Evolutionary conservation across 2,797 vertebrate genomes (phyloP).

Genomic region (Tympanoctomys barrerae): DNA sequence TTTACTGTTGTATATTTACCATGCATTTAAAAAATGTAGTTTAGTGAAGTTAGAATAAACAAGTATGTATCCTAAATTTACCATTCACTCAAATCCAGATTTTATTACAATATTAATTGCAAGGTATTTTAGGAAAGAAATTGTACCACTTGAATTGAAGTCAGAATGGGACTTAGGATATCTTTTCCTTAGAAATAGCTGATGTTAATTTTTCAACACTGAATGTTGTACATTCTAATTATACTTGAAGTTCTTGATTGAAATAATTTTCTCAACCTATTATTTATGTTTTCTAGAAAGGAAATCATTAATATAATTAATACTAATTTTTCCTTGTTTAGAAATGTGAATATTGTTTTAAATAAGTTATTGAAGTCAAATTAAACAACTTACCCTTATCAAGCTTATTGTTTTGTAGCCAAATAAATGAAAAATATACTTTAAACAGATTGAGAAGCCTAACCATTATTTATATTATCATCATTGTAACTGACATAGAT

Average conservation of each 20-base stretch:
- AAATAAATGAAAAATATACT: not conserved
- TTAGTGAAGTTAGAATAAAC: not conserved
- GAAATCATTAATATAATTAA: not conserved
- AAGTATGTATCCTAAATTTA: not conserved
- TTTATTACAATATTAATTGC: not conserved
- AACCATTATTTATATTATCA: not conserved
- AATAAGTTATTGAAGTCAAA: not conserved
- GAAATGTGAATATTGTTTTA: not conserved
- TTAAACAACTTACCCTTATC: not conserved
- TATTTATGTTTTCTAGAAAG: not conserved
- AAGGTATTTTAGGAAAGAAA: not conserved
- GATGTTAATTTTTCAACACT: not conserved
- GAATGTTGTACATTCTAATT: not conserved
- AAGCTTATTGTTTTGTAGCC: not conserved
- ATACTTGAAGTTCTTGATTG: not conserved
- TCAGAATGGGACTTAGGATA: not conserved
- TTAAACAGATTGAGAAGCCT: not conserved
- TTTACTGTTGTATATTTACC: not conserved
- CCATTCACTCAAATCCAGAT: not conserved
- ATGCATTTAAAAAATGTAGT: not conserved
- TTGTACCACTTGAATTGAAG: not conserved
- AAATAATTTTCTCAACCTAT: not conserved
- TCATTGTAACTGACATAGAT: not conserved
- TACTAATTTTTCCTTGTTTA: not conserved
- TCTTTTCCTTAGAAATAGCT: not conserved